Percentiles rank a stretch among this genome's conserved stretches.
phyloP scores from a whole-genome alignment of 2,113 vertebrate species.

The Cheilinus undulatus region DNA sequence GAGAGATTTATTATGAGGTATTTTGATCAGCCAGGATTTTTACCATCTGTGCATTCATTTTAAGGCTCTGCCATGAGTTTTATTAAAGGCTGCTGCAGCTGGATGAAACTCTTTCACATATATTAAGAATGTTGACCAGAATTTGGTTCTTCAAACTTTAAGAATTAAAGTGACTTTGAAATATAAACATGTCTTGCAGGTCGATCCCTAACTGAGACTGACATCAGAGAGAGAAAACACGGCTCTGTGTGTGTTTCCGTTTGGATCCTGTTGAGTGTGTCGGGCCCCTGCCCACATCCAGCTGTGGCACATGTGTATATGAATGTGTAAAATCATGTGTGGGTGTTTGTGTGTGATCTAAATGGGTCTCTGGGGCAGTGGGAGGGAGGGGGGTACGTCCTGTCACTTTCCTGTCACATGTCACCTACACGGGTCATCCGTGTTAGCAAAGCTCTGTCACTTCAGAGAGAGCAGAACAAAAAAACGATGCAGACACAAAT shows the following conservation, averaged over 20 bases:
- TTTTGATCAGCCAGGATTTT: too few species aligned
- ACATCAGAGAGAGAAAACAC: background rate
- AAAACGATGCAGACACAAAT: conserved; percentile 7
- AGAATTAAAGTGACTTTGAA: too few species aligned
- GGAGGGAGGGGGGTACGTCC: conserved; percentile 6
- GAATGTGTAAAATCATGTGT: conserved; percentile 4
- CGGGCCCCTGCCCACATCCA: conserved; percentile 37
- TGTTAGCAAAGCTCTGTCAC: conserved; percentile 9
- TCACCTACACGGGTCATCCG: conserved; percentile 34
- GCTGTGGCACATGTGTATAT: conserved; percentile 38
- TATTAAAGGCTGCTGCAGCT: too few species aligned
- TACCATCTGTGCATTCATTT: too few species aligned
- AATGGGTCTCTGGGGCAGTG: conserved; percentile 46
- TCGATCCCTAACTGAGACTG: conserved; percentile 5
- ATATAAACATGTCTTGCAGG: too few species aligned
- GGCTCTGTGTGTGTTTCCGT: background rate
- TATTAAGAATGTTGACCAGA: too few species aligned
- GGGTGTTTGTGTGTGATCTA: conserved; percentile 29
- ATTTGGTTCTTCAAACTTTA: too few species aligned
- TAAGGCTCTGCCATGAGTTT: too few species aligned
- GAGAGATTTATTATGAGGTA: too few species aligned
- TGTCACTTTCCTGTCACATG: conserved; percentile 54
- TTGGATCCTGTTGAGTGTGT: conserved; percentile 43
- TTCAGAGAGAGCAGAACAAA: background rate
- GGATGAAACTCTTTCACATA: too few species aligned